Percentiles rank a stretch among this genome's conserved stretches.
These are phyloP conservation scores for Remorina albescens DNA, from an alignment of 2,797 vertebrate species.

Conservation along the genomic window DNA sequence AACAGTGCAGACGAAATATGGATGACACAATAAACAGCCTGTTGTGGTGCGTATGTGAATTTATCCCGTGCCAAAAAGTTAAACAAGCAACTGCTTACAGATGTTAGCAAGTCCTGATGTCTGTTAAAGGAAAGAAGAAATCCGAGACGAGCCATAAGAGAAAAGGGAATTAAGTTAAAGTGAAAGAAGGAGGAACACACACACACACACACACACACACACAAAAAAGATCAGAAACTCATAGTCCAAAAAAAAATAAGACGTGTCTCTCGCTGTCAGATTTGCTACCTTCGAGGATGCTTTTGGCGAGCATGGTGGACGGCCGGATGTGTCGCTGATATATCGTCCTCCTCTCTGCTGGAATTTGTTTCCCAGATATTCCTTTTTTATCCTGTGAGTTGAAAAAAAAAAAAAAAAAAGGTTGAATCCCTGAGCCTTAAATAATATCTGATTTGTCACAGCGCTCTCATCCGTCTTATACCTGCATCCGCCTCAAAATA, in stretches of 20 bases:
- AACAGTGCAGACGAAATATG: not conserved
- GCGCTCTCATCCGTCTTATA: not conserved
- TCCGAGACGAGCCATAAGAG: constrained; percentile 84
- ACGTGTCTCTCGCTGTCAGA: not conserved
- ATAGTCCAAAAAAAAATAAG: constrained; percentile 25
- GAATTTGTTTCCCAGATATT: constrained; percentile 89
- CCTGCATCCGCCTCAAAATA: not conserved
- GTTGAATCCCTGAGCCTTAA: not conserved
- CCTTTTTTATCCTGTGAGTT: constrained; percentile 94
- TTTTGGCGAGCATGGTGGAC: constrained; percentile 96
- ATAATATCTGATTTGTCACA: constrained; percentile 26
- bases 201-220: too few species aligned
- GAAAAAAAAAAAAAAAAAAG: constrained; percentile 16
- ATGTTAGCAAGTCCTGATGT: constrained; percentile 80
- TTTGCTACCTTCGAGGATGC: constrained; percentile 93
- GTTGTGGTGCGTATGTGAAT: not conserved
- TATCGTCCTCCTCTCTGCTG: constrained; percentile 90
- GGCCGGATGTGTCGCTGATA: constrained; percentile 94
- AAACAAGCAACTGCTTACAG: constrained; percentile 37
- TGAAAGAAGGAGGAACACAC: constrained; percentile 38
- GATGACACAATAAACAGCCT: not conserved
- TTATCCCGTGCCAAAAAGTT: not conserved
- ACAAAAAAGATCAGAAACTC: constrained; percentile 5
- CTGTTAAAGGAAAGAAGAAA: constrained; percentile 80
- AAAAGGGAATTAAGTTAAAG: constrained; percentile 62